Base-by-base conservation (phyloP, 2,888 invertebrate genomes). In the Malacosoma neustria region DNA sequence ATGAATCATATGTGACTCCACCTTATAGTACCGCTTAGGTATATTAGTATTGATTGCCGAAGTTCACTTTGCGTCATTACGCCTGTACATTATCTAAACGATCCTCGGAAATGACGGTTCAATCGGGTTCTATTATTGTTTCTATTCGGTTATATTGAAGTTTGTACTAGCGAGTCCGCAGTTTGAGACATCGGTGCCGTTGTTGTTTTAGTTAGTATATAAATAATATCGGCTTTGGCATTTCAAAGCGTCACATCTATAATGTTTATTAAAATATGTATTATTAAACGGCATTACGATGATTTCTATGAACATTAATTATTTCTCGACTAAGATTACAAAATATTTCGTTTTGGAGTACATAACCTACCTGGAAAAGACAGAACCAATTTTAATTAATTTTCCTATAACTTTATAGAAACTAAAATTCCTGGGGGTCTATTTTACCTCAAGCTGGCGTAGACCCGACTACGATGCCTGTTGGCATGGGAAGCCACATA, bases 1-100 rank as follows among this genome's bases (percentile, higher is more conserved):
- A 52, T 68, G 60, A 66, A 47, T 66, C 70, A 72, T 51, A 41
- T 45, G 51, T 51, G 60, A 49, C 49, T n/a, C n/a, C n/a, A n/a
- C n/a, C n/a, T n/a, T 7, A 22, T 22, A 2, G 9, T 7, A 22
- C 22, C 3, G 22, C 5, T 22, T 9, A 42, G 42, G 54, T 46
- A 49, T 54, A 51, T 51, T 53, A 45, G 35, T 38, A 45, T 47
- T 50, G 49, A 51, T 48, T 49, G 48, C 34, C 32, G 11, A 38
- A 38, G 38, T 51, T 45, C 37, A 48, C 46, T 54, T 46, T 43
- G 43, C 48, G 48, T 54, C 48, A 56, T 50, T 54, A 49, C 38
- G 40, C 39, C 43, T 43, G 49, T 22, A 22, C 46, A 45, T 52
- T 61, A 61, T 65, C 59, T 54, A 51, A 51, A 49, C 41, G 46